Evolutionary conservation across 2,797 vertebrate species (phyloP).

Genomic region (Thripadectes ignobilis): DNA sequence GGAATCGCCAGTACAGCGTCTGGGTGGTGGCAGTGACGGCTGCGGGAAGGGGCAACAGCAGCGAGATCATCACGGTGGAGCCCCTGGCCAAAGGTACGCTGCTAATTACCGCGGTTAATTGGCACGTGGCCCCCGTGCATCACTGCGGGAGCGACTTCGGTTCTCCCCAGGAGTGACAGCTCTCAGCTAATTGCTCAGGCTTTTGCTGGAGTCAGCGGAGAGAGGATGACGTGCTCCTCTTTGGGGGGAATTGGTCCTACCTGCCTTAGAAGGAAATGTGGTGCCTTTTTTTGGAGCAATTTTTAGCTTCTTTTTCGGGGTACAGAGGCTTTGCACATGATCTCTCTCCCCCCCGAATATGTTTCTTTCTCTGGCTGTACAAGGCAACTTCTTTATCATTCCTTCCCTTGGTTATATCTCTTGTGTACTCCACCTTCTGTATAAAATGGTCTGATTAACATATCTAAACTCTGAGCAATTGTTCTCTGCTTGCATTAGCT

Average conservation of each 20-base stretch:
- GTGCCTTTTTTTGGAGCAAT: background rate
- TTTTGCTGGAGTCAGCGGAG: slow-evolving; percentile 47
- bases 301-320: slow-evolving; percentile 1
- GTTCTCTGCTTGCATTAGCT: slow-evolving; percentile 44
- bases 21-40: slow-evolving; percentile 98
- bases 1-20: slow-evolving; percentile 94
- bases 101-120: background rate
- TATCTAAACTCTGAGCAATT: slow-evolving; percentile 51
- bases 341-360: background rate
- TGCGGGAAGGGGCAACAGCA: slow-evolving; percentile 94
- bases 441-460: slow-evolving; percentile 38
- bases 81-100: slow-evolving; percentile 90
- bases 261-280: slow-evolving; percentile 9
- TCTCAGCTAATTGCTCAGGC: background rate
- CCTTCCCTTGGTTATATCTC: background rate
- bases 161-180: background rate
- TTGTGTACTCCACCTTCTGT: slow-evolving; percentile 17
- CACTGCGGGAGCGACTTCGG: background rate
- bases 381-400: background rate
- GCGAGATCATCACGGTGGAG: slow-evolving; percentile 95
- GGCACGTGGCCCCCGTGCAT: background rate
- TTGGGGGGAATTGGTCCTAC: background rate
- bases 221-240: background rate
- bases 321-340: background rate
- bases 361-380: background rate